Evolutionary conservation across 2,888 invertebrate species (phyloP).

Genomic region (Diloba caeruleocephala): DNA sequence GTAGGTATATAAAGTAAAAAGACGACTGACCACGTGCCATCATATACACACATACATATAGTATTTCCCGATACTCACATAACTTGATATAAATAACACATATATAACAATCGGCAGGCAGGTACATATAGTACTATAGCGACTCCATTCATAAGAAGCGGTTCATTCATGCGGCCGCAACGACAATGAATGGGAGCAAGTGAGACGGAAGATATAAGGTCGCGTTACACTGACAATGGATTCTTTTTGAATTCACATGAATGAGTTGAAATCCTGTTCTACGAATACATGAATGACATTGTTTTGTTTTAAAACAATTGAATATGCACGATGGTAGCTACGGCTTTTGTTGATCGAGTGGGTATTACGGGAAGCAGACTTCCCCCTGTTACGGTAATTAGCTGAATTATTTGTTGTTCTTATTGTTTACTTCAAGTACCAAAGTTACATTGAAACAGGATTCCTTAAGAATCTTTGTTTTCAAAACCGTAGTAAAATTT

Average conservation of each 20-base stretch:
- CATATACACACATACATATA: slow-evolving; percentile 64
- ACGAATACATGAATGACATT: slow-evolving; percentile 76
- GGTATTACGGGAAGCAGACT: slow-evolving; percentile 61
- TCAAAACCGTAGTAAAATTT: slow-evolving; percentile 10
- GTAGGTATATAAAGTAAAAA: slow-evolving; percentile 70
- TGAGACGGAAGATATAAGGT: slow-evolving; percentile 78
- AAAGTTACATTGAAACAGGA: slow-evolving; percentile 23
- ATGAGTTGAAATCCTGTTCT: slow-evolving; percentile 79
- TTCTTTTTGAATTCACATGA: slow-evolving; percentile 72
- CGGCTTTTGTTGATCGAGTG: slow-evolving; percentile 64
- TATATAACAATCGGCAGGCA: slow-evolving; percentile 67
- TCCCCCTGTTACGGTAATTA: slow-evolving; percentile 57
- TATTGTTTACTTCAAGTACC: slow-evolving; percentile 42
- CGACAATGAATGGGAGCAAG: slow-evolving; percentile 85
- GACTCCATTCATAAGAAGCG: slow-evolving; percentile 88
- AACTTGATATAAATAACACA: slow-evolving; percentile 74
- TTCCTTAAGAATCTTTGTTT: slow-evolving; percentile 24
- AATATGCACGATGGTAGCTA: slow-evolving; percentile 61
- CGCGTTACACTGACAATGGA: slow-evolving; percentile 83
- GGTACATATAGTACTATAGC: slow-evolving; percentile 85
- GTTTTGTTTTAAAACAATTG: slow-evolving; percentile 82
- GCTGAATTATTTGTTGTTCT: slow-evolving; percentile 45
- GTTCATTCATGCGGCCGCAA: slow-evolving; percentile 85
- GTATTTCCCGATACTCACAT: slow-evolving; percentile 63
- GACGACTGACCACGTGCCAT: slow-evolving; percentile 79